phyloP scores from a whole-genome alignment of 2,113 vertebrate genomes.

The Salvator merianae region DNA sequence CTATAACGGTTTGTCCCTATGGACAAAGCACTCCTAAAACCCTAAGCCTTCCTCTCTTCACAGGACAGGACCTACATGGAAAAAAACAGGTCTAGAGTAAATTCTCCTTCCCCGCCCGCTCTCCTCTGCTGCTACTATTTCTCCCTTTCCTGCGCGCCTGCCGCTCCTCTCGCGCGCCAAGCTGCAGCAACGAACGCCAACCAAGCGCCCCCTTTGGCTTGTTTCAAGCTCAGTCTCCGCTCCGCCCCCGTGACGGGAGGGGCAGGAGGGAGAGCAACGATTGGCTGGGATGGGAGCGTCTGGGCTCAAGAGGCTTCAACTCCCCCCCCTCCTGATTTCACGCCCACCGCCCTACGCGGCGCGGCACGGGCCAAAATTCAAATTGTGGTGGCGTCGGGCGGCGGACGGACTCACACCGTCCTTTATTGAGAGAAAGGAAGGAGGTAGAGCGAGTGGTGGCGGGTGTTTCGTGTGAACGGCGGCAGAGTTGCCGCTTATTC shows the following conservation, averaged over 20 bases:
- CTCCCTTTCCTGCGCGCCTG: not conserved
- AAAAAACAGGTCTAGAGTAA: too few relatives aligned
- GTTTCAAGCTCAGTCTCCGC: too few relatives aligned
- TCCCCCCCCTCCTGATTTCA: not conserved
- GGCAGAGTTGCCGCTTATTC: not conserved
- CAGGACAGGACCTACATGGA: not conserved
- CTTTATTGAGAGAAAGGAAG: not conserved
- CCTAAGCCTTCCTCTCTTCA: not conserved
- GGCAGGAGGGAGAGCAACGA: not conserved
- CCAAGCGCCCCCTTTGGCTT: not conserved
- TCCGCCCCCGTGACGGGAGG: too few relatives aligned
- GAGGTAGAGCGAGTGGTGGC: not conserved
- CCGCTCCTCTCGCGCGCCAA: conserved; percentile 14
- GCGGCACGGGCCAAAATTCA: conserved; percentile 37
- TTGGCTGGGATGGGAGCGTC: not conserved
- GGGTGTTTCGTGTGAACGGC: not conserved
- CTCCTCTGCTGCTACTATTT: too few relatives aligned
- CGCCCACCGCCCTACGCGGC: not conserved
- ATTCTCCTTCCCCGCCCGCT: too few relatives aligned
- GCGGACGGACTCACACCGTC: accelerated
- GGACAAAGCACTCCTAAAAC: not conserved
- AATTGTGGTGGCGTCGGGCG: conserved; percentile 20
- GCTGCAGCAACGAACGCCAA: too few relatives aligned
- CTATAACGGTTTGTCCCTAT: too few relatives aligned
- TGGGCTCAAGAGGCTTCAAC: not conserved